These are phyloP conservation scores for Seriola quinqueradiata DNA, from an alignment of 2,113 vertebrate species.

Conservation along the genomic window DNA sequence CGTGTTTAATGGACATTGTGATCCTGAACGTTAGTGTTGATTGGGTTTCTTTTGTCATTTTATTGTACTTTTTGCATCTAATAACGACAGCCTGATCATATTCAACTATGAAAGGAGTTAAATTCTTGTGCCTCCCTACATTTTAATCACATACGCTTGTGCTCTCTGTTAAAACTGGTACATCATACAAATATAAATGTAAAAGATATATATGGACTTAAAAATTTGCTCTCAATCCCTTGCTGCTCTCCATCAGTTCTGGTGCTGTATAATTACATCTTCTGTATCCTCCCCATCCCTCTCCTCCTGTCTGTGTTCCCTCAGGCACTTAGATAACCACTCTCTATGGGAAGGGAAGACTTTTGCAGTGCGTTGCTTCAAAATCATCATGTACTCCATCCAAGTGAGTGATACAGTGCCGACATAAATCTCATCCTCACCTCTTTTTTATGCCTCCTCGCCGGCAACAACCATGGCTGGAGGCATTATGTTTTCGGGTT, in stretches of 20 bases:
- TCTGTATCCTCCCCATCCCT: slow-evolving; percentile 15
- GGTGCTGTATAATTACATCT: slow-evolving; percentile 37
- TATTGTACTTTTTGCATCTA: slow-evolving; percentile 9
- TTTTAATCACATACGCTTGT: too few species aligned
- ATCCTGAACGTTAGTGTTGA: background rate
- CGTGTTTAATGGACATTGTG: background rate
- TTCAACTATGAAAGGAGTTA: background rate
- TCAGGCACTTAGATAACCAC: slow-evolving; percentile 96
- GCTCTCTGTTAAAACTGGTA: too few species aligned
- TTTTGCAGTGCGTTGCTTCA: slow-evolving; percentile 95
- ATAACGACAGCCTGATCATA: background rate
- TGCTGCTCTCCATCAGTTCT: slow-evolving; percentile 26
- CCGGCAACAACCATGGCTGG: too few species aligned
- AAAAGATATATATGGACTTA: background rate
- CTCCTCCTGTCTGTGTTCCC: slow-evolving; percentile 33
- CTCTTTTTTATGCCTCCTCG: too few species aligned
- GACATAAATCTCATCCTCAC: background rate
- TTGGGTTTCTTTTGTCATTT: background rate
- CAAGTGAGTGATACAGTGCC: slow-evolving; percentile 84
- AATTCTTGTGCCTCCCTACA: too few species aligned
- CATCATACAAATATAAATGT: background rate
- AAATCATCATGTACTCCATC: slow-evolving; percentile 99
- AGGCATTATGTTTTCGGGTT: too few species aligned
- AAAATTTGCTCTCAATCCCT: slow-evolving; percentile 12
- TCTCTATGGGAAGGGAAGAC: slow-evolving; percentile 96